These are phyloP conservation scores for Knipowitschia caucasica DNA, from an alignment of 2,797 vertebrate genomes.

Conservation along the genomic window DNA sequence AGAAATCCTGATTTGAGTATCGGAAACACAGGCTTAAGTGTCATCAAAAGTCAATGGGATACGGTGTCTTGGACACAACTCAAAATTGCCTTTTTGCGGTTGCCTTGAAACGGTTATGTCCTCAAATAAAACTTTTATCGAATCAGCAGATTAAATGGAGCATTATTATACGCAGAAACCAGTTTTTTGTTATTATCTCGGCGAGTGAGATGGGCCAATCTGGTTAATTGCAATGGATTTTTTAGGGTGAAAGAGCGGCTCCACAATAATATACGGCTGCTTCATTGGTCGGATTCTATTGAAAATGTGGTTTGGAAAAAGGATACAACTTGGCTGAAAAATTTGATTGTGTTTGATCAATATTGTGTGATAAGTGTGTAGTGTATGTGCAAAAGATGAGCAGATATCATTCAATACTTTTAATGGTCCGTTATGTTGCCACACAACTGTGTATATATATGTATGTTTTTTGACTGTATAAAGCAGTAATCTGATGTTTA, in stretches of 20 bases:
- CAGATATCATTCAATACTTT: too few relatives aligned
- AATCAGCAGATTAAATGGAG: not conserved
- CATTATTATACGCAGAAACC: not conserved
- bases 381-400: too few relatives aligned
- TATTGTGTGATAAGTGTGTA: too few relatives aligned
- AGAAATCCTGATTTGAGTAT: conserved; percentile 57
- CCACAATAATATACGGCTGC: too few relatives aligned
- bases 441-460: not conserved
- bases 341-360: too few relatives aligned
- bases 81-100: not conserved
- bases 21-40: conserved; percentile 44
- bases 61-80: conserved; percentile 6
- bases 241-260: too few relatives aligned
- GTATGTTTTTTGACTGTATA: conserved; percentile 5
- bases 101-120: not conserved
- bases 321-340: too few relatives aligned
- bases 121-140: not conserved
- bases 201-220: too few relatives aligned
- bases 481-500: conserved; percentile 8
- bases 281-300: too few relatives aligned
- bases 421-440: not conserved
- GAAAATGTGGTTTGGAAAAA: too few relatives aligned
- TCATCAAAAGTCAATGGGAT: conserved; percentile 28
- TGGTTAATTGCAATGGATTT: too few relatives aligned
- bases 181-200: too few relatives aligned